Percentiles rank a stretch among this genome's conserved stretches.
These are phyloP conservation scores for Cyprinella venusta DNA, from an alignment of 2,797 vertebrate genomes.

Conservation along the genomic window DNA sequence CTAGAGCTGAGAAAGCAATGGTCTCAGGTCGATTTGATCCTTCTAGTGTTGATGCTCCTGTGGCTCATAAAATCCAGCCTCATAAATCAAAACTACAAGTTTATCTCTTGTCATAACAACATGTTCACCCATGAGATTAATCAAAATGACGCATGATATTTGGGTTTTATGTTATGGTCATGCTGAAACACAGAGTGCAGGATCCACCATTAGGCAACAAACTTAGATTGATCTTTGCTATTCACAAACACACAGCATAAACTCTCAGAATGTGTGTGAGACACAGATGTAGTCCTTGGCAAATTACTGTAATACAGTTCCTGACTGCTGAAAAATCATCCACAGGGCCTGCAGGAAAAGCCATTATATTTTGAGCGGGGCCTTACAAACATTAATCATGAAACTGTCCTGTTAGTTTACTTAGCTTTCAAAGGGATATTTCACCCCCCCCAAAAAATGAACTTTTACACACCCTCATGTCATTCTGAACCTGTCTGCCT, in stretches of 20 bases:
- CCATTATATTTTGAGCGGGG: slow-evolving; percentile 6
- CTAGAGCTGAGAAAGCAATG: slow-evolving; percentile 4
- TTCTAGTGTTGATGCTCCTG: neutral
- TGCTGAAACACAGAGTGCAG: neutral
- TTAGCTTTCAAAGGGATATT: slow-evolving; percentile 5
- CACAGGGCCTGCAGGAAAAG: slow-evolving; percentile 28
- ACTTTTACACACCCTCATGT: neutral
- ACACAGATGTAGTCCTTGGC: neutral
- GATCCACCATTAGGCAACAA: neutral
- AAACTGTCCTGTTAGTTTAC: neutral
- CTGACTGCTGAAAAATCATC: neutral
- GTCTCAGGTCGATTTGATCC: slow-evolving; percentile 6
- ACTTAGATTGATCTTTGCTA: neutral
- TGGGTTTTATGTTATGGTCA: slow-evolving; percentile 10
- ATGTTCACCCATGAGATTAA: slow-evolving; percentile 7
- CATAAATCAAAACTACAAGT: slow-evolving; percentile 26
- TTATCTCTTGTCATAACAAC: slow-evolving; percentile 21
- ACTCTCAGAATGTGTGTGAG: neutral
- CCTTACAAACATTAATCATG: slow-evolving; percentile 10
- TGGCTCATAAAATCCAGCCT: neutral
- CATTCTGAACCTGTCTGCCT: neutral
- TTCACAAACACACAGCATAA: neutral
- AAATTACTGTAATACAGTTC: slow-evolving; percentile 4
- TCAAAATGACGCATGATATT: slow-evolving; percentile 4
- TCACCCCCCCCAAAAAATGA: neutral